Evolutionary conservation across 2,797 vertebrate species (phyloP).

Genomic region (Characodon lateralis): DNA sequence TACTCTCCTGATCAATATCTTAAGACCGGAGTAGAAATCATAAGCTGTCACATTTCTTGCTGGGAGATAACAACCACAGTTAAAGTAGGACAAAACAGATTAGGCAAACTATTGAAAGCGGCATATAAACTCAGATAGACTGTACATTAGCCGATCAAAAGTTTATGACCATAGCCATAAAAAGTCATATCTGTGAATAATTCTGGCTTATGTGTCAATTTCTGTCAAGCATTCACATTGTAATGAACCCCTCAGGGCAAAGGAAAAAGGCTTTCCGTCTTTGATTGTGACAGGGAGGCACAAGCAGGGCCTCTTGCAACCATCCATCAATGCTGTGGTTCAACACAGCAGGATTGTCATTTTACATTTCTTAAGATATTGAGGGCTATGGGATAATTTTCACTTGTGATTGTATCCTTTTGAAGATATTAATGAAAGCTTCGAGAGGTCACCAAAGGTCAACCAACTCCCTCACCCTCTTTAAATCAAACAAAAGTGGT

Average conservation of each 20-base stretch:
- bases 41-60: background rate
- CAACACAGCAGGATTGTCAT: background rate
- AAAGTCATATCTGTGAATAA: background rate
- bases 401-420: too few relatives aligned
- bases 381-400: too few relatives aligned
- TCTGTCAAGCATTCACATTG: background rate
- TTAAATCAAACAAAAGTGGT: too few relatives aligned
- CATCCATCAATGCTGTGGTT: background rate
- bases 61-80: background rate
- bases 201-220: background rate
- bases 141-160: background rate
- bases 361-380: background rate
- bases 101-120: background rate
- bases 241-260: background rate
- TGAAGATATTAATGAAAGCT: too few relatives aligned
- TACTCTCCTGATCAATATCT: background rate
- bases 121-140: background rate
- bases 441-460: too few relatives aligned
- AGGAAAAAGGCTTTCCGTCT: background rate
- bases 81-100: background rate
- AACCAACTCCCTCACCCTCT: too few relatives aligned
- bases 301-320: background rate
- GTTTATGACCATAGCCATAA: background rate
- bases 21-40: background rate
- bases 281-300: background rate